These are phyloP conservation scores for Marronus borbonicus DNA, from an alignment of 2,888 invertebrate genomes.

Conservation along the genomic window DNA sequence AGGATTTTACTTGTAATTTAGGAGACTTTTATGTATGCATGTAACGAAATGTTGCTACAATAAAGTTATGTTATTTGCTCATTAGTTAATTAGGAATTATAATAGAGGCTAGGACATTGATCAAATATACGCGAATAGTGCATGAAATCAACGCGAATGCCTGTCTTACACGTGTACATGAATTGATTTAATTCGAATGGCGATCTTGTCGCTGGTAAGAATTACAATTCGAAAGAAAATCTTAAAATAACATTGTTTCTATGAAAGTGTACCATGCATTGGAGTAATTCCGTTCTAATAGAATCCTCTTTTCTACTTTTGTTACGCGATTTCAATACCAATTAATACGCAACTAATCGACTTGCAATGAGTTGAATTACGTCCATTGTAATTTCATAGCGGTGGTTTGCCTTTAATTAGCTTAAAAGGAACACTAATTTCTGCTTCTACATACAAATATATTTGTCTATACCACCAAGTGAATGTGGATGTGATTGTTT, in stretches of 20 bases:
- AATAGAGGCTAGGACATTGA: not conserved
- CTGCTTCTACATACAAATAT: not conserved
- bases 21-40: conserved; percentile 1
- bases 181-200: not conserved
- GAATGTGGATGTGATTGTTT: no score
- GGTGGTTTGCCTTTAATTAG: not conserved
- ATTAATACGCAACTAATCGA: conserved; percentile 19
- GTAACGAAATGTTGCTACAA: not conserved
- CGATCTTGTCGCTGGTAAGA: not conserved
- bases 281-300: not conserved
- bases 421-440: not conserved
- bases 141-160: not conserved
- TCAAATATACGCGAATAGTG: not conserved
- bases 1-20: conserved; percentile 27
- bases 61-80: not conserved
- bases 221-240: not conserved
- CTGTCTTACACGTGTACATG: not conserved
- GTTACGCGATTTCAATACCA: conserved; percentile 18
- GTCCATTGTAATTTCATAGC: conserved; percentile 13
- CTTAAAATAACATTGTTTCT: conserved; percentile 14
- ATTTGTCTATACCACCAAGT: no score
- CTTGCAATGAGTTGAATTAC: conserved; percentile 1
- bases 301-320: conserved; percentile 12
- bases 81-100: not conserved
- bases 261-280: conserved; percentile 23